These are phyloP conservation scores for Agrypnus murinus DNA, from an alignment of 2,888 invertebrate species.

Conservation along the genomic window DNA sequence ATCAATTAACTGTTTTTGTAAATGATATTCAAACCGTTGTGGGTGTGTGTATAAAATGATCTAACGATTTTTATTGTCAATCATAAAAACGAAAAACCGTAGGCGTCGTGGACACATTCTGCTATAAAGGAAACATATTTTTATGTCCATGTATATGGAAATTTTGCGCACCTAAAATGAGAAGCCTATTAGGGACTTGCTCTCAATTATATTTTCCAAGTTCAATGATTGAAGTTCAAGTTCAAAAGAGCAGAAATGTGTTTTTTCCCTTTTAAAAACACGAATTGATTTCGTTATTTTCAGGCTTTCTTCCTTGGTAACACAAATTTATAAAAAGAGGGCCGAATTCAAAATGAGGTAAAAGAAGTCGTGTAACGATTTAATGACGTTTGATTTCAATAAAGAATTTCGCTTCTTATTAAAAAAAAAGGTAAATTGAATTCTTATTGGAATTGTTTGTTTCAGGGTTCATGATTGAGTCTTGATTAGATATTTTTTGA, in stretches of 20 bases:
- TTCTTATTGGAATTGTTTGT: too few species aligned
- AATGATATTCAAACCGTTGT: background rate
- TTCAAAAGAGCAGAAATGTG: slow-evolving; percentile 32
- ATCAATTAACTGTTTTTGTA: background rate
- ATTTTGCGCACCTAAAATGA: slow-evolving; percentile 33
- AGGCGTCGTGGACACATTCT: slow-evolving; percentile 1
- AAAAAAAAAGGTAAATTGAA: too few species aligned
- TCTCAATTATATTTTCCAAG: slow-evolving; percentile 40
- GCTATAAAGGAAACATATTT: too few species aligned
- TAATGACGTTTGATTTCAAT: too few species aligned
- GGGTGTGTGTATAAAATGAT: slow-evolving; percentile 14
- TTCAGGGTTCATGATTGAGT: too few species aligned
- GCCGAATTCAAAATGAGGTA: slow-evolving; percentile 1
- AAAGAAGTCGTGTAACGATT: background rate
- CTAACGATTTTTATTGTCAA: slow-evolving; percentile 27
- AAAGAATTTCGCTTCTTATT: too few species aligned
- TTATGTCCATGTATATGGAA: slow-evolving; percentile 8
- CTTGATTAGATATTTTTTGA: too few species aligned
- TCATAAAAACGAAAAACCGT: background rate
- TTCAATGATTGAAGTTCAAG: slow-evolving; percentile 42
- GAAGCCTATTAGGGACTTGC: slow-evolving; percentile 40
- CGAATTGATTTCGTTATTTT: slow-evolving; percentile 29
- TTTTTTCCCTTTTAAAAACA: background rate
- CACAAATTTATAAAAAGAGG: slow-evolving; percentile 7
- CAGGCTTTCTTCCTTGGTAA: slow-evolving; percentile 11